Evolutionary conservation across 2,888 invertebrate genomes (phyloP).

Genomic region (Cremastobaeus sp.): DNA sequence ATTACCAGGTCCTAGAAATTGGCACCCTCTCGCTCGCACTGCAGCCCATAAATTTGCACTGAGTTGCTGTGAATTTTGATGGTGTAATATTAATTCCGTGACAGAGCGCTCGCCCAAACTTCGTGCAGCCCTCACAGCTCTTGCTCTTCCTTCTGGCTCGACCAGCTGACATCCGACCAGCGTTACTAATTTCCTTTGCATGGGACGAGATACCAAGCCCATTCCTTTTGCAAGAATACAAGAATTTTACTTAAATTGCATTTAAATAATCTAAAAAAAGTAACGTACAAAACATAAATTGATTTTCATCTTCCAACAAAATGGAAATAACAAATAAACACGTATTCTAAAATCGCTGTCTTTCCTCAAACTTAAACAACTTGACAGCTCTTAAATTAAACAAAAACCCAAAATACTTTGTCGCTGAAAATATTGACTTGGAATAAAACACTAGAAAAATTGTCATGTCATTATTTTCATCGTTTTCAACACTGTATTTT

Average conservation of each 20-base stretch:
- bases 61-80: constrained; percentile 97
- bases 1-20: constrained; percentile 95
- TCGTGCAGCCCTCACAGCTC: constrained; percentile 89
- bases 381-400: too few relatives aligned
- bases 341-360: too few relatives aligned
- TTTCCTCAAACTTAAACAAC: too few relatives aligned
- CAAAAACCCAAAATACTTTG: too few relatives aligned
- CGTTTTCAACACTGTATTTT: background rate
- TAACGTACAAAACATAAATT: constrained; percentile 1
- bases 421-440: too few relatives aligned
- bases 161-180: constrained; percentile 94
- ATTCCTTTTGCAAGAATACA: constrained; percentile 63
- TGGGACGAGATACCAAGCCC: constrained; percentile 87
- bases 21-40: constrained; percentile 96
- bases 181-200: constrained; percentile 96
- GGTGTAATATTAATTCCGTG: constrained; percentile 94
- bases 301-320: too few relatives aligned
- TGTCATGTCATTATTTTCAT: too few relatives aligned
- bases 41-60: constrained; percentile 98
- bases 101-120: constrained; percentile 97
- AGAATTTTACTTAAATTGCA: background rate
- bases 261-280: constrained; percentile 1
- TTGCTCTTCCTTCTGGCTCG: constrained; percentile 90
- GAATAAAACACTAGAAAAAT: too few relatives aligned
- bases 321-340: too few relatives aligned